These are phyloP conservation scores for Drosophila suboccidentalis DNA, from an alignment of 2,888 invertebrate species.

Conservation along the genomic window DNA sequence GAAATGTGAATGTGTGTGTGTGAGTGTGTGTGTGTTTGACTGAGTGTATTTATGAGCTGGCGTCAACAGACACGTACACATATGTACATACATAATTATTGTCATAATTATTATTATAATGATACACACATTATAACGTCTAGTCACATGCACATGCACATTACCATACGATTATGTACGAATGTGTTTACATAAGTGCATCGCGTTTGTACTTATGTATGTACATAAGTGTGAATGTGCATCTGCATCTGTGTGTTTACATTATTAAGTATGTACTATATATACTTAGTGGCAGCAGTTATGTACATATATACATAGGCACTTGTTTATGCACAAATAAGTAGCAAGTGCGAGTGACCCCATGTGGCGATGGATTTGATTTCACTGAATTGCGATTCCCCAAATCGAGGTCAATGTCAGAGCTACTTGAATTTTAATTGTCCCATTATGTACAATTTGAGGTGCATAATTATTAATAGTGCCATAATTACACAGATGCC, in stretches of 20 bases:
- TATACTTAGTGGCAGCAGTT: constrained; percentile 9
- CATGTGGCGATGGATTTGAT: constrained; percentile 42
- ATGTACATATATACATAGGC: constrained; percentile 28
- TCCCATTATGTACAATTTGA: neutral
- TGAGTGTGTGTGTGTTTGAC: constrained; percentile 49
- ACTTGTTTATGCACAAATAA: constrained; percentile 19
- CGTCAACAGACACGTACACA: constrained; percentile 33
- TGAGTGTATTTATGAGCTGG: constrained; percentile 61
- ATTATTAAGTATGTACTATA: constrained; percentile 51
- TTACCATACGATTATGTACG: constrained; percentile 1
- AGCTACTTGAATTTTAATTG: constrained; percentile 9
- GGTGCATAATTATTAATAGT: constrained; percentile 1
- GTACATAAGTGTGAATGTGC: constrained; percentile 12
- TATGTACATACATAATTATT: constrained; percentile 49
- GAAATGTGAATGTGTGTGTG: constrained; percentile 43
- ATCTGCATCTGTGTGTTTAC: constrained; percentile 48
- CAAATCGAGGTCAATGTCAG: constrained; percentile 57
- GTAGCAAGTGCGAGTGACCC: constrained; percentile 27
- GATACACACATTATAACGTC: constrained; percentile 69
- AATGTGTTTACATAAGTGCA: constrained; percentile 31
- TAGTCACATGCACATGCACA: constrained; percentile 54
- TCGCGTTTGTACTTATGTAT: neutral
- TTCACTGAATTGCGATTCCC: constrained; percentile 37
- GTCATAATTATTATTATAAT: constrained; percentile 63
- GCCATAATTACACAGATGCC: neutral